Conservation (phyloP, 2,113 vertebrate genomes). For the Callipepla squamata region DNA sequence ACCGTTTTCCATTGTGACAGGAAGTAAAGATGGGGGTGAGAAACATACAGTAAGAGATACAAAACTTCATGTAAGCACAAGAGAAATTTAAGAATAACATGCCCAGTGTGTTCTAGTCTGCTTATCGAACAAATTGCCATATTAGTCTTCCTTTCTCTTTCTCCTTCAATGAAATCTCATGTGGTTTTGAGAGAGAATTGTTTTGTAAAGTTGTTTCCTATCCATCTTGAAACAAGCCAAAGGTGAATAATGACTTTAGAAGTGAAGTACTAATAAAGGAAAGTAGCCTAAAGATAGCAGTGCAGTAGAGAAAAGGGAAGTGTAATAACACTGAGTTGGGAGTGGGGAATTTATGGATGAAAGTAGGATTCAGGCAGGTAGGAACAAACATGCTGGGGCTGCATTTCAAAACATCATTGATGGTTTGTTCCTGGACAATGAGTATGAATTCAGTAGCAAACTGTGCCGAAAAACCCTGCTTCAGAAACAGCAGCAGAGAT, state of each 20-base stretch:
- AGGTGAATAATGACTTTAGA: slow-evolving; percentile 20
- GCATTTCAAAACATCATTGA: not conserved
- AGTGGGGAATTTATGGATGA: not conserved
- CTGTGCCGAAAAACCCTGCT: not conserved
- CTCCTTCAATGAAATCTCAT: slow-evolving; percentile 53
- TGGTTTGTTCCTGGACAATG: not conserved
- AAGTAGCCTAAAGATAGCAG: not conserved
- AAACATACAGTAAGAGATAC: slow-evolving; percentile 64
- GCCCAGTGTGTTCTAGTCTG: slow-evolving; percentile 27
- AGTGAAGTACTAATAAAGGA: slow-evolving; percentile 41
- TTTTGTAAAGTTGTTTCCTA: slow-evolving; percentile 30
- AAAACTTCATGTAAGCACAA: slow-evolving; percentile 48
- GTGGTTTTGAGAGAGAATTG: slow-evolving; percentile 47
- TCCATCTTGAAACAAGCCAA: slow-evolving; percentile 63
- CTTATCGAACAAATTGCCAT: slow-evolving; percentile 61
- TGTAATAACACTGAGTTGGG: not conserved
- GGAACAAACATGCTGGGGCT: not conserved
- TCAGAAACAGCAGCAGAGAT: not conserved
- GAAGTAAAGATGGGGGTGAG: slow-evolving; percentile 36
- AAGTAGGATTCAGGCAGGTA: not conserved
- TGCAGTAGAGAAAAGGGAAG: not conserved
- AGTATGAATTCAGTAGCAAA: not conserved
- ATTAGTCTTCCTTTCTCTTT: slow-evolving; percentile 27
- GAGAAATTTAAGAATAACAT: slow-evolving; percentile 54
- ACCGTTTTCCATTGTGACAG: slow-evolving; percentile 43